Evolutionary conservation across 1,140 invertebrate species (phyloP).

Genomic region (Brachionus calyciflorus): DNA sequence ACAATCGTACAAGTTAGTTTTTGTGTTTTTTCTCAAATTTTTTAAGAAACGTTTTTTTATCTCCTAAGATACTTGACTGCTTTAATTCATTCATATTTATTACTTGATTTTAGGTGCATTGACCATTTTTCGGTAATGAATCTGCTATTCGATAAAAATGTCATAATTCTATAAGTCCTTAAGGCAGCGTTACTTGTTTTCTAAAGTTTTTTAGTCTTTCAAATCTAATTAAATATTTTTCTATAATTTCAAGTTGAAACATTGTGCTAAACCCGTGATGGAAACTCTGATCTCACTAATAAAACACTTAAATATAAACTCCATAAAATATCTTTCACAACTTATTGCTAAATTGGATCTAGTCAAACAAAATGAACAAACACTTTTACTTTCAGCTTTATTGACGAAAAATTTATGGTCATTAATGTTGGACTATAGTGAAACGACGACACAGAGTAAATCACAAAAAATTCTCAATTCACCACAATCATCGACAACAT

Average conservation of each 20-base stretch:
- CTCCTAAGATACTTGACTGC: too few relatives aligned
- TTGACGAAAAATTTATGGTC: slow-evolving; percentile 85
- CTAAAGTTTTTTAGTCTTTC: too few relatives aligned
- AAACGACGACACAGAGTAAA: neutral
- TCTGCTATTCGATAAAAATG: too few relatives aligned
- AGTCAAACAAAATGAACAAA: slow-evolving; percentile 84
- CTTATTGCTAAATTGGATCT: slow-evolving; percentile 78
- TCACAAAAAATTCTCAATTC: neutral
- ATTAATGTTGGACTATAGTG: slow-evolving; percentile 60
- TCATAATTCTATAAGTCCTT: too few relatives aligned
- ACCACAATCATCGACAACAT: neutral
- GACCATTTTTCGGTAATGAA: too few relatives aligned
- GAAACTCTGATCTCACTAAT: slow-evolving; percentile 83
- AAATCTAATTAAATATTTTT: too few relatives aligned
- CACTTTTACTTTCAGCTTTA: slow-evolving; percentile 79
- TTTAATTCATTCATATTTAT: too few relatives aligned
- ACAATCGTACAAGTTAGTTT: too few relatives aligned
- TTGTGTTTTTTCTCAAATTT: too few relatives aligned
- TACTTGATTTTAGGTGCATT: too few relatives aligned
- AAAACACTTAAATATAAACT: slow-evolving; percentile 79
- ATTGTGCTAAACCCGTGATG: slow-evolving; percentile 86
- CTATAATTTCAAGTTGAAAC: slow-evolving; percentile 68
- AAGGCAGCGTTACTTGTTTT: too few relatives aligned
- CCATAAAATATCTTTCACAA: slow-evolving; percentile 80
- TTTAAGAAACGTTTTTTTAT: too few relatives aligned